phyloP scores from a whole-genome alignment of 2,888 invertebrate species.

The Thera britannica region DNA sequence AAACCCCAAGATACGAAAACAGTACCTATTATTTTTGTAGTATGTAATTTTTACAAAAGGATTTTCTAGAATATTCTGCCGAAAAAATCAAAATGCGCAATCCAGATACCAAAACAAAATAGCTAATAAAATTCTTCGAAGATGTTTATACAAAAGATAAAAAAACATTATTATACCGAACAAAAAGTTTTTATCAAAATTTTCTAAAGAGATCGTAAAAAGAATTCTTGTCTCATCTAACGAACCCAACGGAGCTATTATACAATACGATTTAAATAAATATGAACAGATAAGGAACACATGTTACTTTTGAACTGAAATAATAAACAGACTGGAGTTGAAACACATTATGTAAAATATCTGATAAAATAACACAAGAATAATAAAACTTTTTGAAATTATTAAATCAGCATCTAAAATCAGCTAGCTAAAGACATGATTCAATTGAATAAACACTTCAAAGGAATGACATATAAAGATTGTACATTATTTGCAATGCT shows the following conservation, averaged over 20 bases:
- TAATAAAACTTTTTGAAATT: background rate
- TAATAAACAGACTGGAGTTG: slow-evolving; percentile 1
- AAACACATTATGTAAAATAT: background rate
- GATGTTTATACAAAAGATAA: background rate
- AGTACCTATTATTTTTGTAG: no score
- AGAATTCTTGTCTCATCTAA: slow-evolving; percentile 18
- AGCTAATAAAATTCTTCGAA: background rate
- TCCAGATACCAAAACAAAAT: background rate
- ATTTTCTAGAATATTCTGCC: background rate
- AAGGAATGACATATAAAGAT: no score
- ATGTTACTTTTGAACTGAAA: background rate
- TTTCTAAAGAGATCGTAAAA: slow-evolving; percentile 4
- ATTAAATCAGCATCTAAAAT: no score
- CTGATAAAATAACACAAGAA: background rate
- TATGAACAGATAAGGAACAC: slow-evolving; percentile 3
- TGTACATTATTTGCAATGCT: no score
- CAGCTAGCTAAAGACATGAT: no score
- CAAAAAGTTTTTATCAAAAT: slow-evolving; percentile 11
- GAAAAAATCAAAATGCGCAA: no score
- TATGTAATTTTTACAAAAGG: background rate
- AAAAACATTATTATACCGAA: background rate
- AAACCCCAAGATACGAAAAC: no score
- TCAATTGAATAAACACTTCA: no score
- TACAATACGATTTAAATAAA: slow-evolving; percentile 24
- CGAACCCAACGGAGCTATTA: slow-evolving; percentile 28